Base-by-base conservation (phyloP, 2,888 invertebrate species). In the Xestia xanthographa region DNA sequence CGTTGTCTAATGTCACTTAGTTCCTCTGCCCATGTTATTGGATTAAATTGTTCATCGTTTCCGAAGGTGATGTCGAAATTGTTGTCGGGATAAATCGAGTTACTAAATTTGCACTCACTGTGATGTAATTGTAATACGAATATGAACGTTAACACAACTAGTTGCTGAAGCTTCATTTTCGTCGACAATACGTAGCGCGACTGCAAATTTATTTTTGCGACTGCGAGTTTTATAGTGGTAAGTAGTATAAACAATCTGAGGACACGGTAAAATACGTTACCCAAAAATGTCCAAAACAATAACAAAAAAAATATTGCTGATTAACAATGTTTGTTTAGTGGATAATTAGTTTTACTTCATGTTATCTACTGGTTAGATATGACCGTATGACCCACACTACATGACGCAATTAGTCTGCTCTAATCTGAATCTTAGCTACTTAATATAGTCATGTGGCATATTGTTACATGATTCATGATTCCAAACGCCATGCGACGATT, bases 151-250 rank as follows among this genome's bases (percentile, higher is more conserved):
- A 95, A 88, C 86, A 94, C 80, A 41, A 90, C 56, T 26, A 93
- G 67, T 43, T 91, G 38, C 20, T 87, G 75, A 66, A 93, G 85
- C 88, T 92, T 95, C 95, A 96, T 95, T 71, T 85, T 88, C 66
- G n/a, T 50, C 14, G 20, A 11, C 17, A 20, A 58, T 26, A 48
- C 53, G 26, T 84, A 81, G 80, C 77, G 83, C 87, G 83, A 72
- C 83, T 84, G 69, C 80, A 79, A 81, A 45, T 74, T 53, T 75
- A 66, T 50, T 17, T 34, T 8, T 8, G 11, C 83, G 79, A 94
- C 92, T 94, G 92, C 84, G 85, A 80, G 88, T 90, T 90, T 90
- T 92, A 89, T 92, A 93, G 92, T 89, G 79, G 83, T 77, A 82
- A 82, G 26, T 5, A 56, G 5, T 26, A 26, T 56, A 56, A 14